Percentiles rank a stretch among this genome's conserved stretches.
Conservation (phyloP, 2,113 vertebrate species). For the Notothenia coriiceps region DNA sequence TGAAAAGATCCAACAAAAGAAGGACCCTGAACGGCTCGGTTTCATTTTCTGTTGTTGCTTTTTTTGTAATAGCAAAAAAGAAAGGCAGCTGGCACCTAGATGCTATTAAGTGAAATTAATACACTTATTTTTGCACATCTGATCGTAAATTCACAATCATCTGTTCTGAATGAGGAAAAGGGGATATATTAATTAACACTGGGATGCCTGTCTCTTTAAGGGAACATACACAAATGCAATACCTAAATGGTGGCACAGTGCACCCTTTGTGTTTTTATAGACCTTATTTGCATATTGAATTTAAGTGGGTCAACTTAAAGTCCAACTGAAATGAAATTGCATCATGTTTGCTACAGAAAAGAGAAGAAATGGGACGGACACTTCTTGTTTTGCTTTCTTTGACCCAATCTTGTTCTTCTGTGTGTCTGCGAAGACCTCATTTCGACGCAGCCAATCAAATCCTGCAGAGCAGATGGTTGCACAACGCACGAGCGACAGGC, state of each 20-base stretch:
- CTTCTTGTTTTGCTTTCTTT: no score
- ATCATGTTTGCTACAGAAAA: not conserved
- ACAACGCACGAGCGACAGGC: not conserved
- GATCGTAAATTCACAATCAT: slow-evolving; percentile 9
- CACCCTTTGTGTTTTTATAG: slow-evolving; percentile 73
- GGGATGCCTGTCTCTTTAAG: slow-evolving; percentile 39
- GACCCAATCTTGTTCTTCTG: not conserved
- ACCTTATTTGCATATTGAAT: slow-evolving; percentile 69
- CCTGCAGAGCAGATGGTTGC: not conserved
- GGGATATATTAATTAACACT: slow-evolving; percentile 25
- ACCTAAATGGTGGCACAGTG: slow-evolving; percentile 66
- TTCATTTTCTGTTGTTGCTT: slow-evolving; percentile 5
- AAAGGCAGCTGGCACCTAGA: slow-evolving; percentile 32
- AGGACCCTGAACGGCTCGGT: slow-evolving; percentile 25
- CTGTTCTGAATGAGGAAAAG: not conserved
- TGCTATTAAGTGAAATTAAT: not conserved
- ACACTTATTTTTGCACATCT: not conserved
- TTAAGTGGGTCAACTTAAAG: slow-evolving; percentile 66
- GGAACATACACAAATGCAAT: slow-evolving; percentile 38
- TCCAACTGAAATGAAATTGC: slow-evolving; percentile 6
- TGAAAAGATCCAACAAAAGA: slow-evolving; percentile 62
- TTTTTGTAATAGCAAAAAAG: not conserved
- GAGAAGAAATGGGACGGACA: not conserved
- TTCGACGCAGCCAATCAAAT: not conserved
- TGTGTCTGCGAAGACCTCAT: not conserved